Base-by-base conservation (phyloP, 2,113 vertebrate genomes). In the Cepphus grylle region DNA sequence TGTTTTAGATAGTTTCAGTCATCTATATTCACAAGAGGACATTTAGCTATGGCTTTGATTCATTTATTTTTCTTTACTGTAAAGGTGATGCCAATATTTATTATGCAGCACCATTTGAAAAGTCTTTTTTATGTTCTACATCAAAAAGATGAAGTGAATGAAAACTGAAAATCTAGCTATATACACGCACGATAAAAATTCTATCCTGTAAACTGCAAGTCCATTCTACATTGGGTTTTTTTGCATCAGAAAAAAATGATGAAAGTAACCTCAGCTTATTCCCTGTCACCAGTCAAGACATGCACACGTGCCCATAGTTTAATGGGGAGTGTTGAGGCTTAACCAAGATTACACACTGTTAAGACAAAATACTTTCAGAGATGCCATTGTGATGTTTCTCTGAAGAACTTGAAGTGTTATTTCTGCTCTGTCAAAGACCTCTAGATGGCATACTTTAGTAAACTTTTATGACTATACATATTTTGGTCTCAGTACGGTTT, bases 371-470 rank as follows among this genome's bases (percentile, higher is more conserved):
- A 25, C 2, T 71, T 81, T 6, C 30, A 61, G 81, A 90, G 71
- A 25, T 4, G 7, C 5, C 49, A 3, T 3, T 21, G 8, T 30
- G 38, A 40, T 58, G 12, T 26, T 86, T 82, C 58, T 52, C 81
- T 83, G 45, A 82, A 91, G 43, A 77, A 61, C 38, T 8, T 63
- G n/a, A 86, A 92, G 32, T 22, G 50, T 50, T 76, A 86, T 83
- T 96, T 72, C 32, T 86, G 7, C 32, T 82, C 52, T 77, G 25
- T 42, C 80, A 49, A 70, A 94, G 53, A 52, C 98, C 98, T 98
- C 97, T 98, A 98, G 98, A 97, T 98, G 98, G 98, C 98, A 97
- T 76, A 67, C 97, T 98, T 98, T 95, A 96, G 94, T 87, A 98
- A 98, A 97, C 55, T 97, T 98, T 97, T 92, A 88, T 49, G 38